Evolutionary conservation across 1,140 invertebrate genomes (phyloP), one percentile per base, ranked within the genome.

Genomic region (Panulirus ornatus): DNA sequence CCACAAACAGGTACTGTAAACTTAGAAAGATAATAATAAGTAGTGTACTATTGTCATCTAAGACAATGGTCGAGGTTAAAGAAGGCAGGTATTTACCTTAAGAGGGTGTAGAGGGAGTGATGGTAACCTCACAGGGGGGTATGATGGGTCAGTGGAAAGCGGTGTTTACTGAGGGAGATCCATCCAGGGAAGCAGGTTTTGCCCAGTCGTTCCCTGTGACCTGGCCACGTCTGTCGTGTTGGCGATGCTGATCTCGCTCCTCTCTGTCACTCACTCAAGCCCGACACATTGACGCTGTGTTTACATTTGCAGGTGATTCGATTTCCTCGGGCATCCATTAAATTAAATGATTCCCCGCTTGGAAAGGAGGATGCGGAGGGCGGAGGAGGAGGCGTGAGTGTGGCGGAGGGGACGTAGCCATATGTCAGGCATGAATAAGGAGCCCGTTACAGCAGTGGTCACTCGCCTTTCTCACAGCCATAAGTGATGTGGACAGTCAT

Each of bases 301-400:
- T 66, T 66, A 66, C n/a, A 66, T 66, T n/a, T 66, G 58, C 58
- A 66, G 30, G 11, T 66, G 58, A 66, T 66, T 66, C 58, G 58
- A 66, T 66, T 66, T 30, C 58, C 58, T 66, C n/a, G 5, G 1
- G 58, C 58, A 66, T 66, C 22, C 58, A 22, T 66, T 66, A 66
- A 30, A 66, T 30, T 66, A 66, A 66, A 66, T 66, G 58, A 66
- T 66, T 66, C 58, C 9, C 9, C 58, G 11, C 8, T 66, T 63
- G 22, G 54, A 58, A 0, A 30, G 58, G 27, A 27, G 58, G 9
- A 22, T 30, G n/a, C 3, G 58, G 30, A 5, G 58, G 0, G 58
- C 8, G 2, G 27, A 47, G 44, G 44, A 47, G 44, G 44, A 47
- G 5, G 44, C n/a, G 58, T 66, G n/a, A 6, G 22, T 30, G 0